Evolutionary conservation across 2,113 vertebrate species (phyloP).

Genomic region (Fregetta grallaria): DNA sequence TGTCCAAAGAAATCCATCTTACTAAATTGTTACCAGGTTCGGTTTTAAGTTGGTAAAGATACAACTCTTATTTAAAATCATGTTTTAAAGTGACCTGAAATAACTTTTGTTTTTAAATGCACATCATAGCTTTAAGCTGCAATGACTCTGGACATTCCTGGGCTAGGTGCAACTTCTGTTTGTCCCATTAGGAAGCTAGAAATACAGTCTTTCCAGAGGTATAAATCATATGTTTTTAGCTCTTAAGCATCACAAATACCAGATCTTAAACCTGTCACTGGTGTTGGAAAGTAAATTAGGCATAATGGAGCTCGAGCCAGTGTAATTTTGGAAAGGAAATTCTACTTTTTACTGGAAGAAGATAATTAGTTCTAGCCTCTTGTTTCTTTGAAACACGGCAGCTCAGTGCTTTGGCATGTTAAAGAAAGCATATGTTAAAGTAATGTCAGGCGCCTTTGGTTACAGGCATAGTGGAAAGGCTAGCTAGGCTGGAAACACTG

Average conservation of each 20-base stretch:
- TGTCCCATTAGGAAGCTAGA: conserved; percentile 16
- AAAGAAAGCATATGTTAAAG: neutral
- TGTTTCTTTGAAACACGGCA: conserved; percentile 5
- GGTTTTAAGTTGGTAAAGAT: neutral
- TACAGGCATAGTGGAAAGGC: neutral
- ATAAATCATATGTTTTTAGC: neutral
- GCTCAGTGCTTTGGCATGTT: neutral
- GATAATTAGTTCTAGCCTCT: neutral
- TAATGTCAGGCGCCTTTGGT: fast-evolving
- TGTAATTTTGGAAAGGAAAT: conserved; percentile 25
- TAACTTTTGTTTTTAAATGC: neutral
- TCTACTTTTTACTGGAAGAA: conserved; percentile 1
- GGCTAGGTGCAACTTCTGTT: neutral
- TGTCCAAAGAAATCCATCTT: neutral
- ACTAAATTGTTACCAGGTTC: conserved; percentile 21
- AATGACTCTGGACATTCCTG: neutral
- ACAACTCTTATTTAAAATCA: neutral
- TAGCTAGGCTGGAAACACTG: neutral
- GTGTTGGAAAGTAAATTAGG: neutral
- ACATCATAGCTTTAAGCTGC: neutral
- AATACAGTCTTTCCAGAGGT: neutral
- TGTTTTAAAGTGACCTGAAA: neutral
- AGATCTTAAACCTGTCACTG: conserved; percentile 16
- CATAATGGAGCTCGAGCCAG: neutral
- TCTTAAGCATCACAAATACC: conserved; percentile 4